These are phyloP conservation scores for Rhopalosiphum nymphaeae DNA, from an alignment of 2,888 invertebrate genomes.

Conservation along the genomic window DNA sequence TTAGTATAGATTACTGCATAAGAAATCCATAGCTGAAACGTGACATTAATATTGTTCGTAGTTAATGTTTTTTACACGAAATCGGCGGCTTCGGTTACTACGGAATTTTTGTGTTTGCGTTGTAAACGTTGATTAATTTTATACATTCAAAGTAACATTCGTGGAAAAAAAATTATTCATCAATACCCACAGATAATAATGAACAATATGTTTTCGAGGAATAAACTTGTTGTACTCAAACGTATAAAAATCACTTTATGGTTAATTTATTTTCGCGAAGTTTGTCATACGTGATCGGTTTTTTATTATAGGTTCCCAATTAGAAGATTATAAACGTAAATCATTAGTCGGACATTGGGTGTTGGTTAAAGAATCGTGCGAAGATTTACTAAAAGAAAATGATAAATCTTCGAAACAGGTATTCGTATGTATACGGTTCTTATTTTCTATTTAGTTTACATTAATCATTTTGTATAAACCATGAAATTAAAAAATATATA, in stretches of 20 bases:
- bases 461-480: background rate
- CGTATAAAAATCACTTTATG: background rate
- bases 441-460: background rate
- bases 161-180: background rate
- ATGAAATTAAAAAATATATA: background rate
- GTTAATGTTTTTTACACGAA: background rate
- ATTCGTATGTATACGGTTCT: background rate
- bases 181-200: background rate
- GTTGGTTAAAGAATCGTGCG: background rate
- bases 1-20: background rate
- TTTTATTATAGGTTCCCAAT: slow-evolving; percentile 1
- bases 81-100: background rate
- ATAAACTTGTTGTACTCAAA: slow-evolving; percentile 30
- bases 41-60: background rate
- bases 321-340: slow-evolving; percentile 30
- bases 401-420: background rate
- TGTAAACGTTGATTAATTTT: background rate
- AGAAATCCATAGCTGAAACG: background rate
- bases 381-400: background rate
- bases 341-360: slow-evolving; percentile 38
- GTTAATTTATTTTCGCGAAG: no score
- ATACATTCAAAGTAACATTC: background rate
- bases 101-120: background rate
- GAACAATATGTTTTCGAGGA: slow-evolving; percentile 1
- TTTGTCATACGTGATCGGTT: background rate